Percentiles rank a stretch among this genome's conserved stretches.
These are phyloP conservation scores for Nezara viridula DNA, from an alignment of 2,888 invertebrate genomes.

Conservation along the genomic window DNA sequence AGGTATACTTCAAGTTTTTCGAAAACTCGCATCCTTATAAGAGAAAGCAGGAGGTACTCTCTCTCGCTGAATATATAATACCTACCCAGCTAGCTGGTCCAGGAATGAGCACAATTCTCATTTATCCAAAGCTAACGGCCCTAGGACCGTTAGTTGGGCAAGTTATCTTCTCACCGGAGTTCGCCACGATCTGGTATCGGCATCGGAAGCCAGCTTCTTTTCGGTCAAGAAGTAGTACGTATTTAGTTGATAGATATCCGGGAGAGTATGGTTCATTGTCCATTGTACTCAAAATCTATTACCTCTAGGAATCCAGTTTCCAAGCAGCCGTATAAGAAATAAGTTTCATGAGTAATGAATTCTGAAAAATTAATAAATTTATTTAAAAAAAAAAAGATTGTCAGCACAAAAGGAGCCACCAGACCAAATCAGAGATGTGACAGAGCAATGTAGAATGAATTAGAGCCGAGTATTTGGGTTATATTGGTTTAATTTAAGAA, in stretches of 20 bases:
- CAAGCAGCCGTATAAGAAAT: no score
- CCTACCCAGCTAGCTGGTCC: constrained; percentile 13
- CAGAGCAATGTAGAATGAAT: no score
- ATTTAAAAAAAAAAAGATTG: no score
- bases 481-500: no score
- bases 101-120: constrained; percentile 49
- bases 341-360: no score
- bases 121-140: constrained; percentile 27
- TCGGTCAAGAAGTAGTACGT: not conserved
- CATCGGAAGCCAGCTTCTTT: not conserved
- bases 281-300: no score
- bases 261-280: not conserved
- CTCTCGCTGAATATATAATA: constrained; percentile 34
- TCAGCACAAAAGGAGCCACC: no score
- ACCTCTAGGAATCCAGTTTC: no score
- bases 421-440: no score
- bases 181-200: not conserved
- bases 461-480: no score
- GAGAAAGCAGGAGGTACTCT: constrained; percentile 40
- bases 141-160: not conserved
- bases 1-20: not conserved
- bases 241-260: not conserved
- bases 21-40: not conserved
- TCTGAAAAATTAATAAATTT: no score
- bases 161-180: not conserved